phyloP scores from a whole-genome alignment of 2,797 vertebrate species.

The Siniperca obscura region DNA sequence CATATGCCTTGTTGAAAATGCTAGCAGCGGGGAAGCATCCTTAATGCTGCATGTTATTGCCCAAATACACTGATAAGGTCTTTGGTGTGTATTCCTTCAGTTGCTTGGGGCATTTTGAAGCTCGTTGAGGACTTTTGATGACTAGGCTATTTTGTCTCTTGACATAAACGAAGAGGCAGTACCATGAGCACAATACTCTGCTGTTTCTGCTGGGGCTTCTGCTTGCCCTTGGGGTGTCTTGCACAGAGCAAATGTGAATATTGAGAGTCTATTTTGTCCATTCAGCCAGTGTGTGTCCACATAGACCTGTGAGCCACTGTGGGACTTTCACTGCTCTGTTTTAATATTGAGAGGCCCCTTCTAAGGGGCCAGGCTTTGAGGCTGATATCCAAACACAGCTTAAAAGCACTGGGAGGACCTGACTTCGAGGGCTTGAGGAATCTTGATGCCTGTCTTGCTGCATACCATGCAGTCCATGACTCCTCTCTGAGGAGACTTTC shows the following conservation, averaged over 20 bases:
- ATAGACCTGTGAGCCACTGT: conserved; percentile 54
- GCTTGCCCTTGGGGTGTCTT: conserved; percentile 15
- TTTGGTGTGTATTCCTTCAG: conserved; percentile 20
- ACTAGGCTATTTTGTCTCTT: conserved; percentile 20
- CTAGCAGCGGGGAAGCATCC: conserved; percentile 12
- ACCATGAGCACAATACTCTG: not conserved
- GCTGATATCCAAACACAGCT: conserved; percentile 67
- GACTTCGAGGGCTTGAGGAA: conserved; percentile 64
- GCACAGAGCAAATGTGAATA: conserved; percentile 47
- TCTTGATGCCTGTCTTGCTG: conserved; percentile 60
- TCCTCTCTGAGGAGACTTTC: conserved; percentile 61
- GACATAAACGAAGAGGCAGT: conserved; percentile 23
- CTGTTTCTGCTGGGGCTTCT: conserved; percentile 27
- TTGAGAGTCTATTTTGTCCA: conserved; percentile 44
- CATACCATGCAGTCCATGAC: conserved; percentile 55
- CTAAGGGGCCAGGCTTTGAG: conserved; percentile 55
- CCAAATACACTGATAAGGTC: not conserved
- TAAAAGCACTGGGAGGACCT: conserved; percentile 58
- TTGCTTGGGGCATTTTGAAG: conserved; percentile 27
- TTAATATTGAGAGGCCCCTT: conserved; percentile 66
- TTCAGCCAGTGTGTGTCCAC: conserved; percentile 57
- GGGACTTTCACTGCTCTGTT: conserved; percentile 59
- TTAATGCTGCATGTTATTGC: not conserved
- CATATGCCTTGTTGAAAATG: conserved; percentile 28
- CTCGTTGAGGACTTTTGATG: conserved; percentile 14